Base-by-base conservation (phyloP, 2,888 invertebrate species). In the Tenthredo amoena region DNA sequence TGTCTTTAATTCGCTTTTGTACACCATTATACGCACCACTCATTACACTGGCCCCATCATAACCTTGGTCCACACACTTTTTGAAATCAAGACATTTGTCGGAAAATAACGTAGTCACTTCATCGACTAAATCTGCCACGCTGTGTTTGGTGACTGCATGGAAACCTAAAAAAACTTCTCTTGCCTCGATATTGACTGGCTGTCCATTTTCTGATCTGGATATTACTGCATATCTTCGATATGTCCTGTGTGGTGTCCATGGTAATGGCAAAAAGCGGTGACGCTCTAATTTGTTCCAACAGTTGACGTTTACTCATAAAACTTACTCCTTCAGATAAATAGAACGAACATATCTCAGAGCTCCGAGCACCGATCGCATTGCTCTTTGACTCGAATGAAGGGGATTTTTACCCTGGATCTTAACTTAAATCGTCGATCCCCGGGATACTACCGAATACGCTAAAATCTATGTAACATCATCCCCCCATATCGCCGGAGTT, bases 161-260 rank as follows among this genome's bases (percentile, higher is more conserved):
- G 88, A 88, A 89, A 58, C 89, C 89, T 87, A 89, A 76, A 88
- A 90, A 89, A 43, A 86, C 86, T 86, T 90, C 88, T 87, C 86
- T 88, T 84, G 89, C 86, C 87, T 89, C 87, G 86, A 88, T 86
- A 87, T 87, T 87, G 81, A 89, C 84, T 84, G 86, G 76, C 65
- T 86, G 71, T 85, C 86, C 87, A 83, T 83, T 85, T 74, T 85
- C 84, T 71, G 74, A 85, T 85, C 81, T 84, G 50, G 83, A 71
- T 85, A 86, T 81, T 82, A 83, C 85, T 86, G 86, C 87, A 89
- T 89, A 90, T 85, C 85, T 91, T 91, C 65, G 89, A 88, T 88
- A 90, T 90, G 85, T 89, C 88, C 86, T 89, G 90, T 85, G 89
- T 89, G 58, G 88, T 89, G 88, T 90, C 89, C 88, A 90, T 88